These are phyloP conservation scores for Drosophila macrospina DNA, from an alignment of 2,888 invertebrate species.

Conservation along the genomic window DNA sequence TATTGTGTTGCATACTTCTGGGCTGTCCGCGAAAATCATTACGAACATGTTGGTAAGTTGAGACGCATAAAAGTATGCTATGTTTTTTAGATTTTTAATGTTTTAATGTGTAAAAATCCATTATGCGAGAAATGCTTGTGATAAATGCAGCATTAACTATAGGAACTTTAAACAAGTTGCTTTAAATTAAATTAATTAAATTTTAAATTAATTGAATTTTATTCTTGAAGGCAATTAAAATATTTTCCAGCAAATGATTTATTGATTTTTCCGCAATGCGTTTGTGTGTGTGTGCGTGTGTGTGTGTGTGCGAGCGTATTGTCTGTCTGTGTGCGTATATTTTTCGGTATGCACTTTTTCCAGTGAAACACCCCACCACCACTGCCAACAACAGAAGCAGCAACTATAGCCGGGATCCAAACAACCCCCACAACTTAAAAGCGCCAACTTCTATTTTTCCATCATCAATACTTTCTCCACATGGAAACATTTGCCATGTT, in stretches of 20 bases:
- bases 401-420: conserved; percentile 61
- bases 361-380: conserved; percentile 70
- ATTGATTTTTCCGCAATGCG: conserved; percentile 77
- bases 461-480: conserved; percentile 71
- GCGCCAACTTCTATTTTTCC: conserved; percentile 80
- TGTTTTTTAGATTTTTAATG: background rate
- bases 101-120: background rate
- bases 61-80: conserved; percentile 37
- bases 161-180: background rate
- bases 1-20: conserved; percentile 63
- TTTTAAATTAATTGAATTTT: background rate
- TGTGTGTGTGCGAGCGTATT: conserved; percentile 35
- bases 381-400: conserved; percentile 24
- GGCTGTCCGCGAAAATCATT: conserved; percentile 59
- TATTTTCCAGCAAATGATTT: conserved; percentile 75
- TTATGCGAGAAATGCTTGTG: conserved; percentile 1
- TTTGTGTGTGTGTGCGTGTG: conserved; percentile 44
- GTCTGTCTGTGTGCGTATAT: conserved; percentile 65
- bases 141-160: background rate
- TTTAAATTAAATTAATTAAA: background rate
- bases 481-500: conserved; percentile 36
- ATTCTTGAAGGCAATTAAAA: conserved; percentile 49
- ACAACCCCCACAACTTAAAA: conserved; percentile 79
- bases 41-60: conserved; percentile 75
- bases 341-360: conserved; percentile 81